These are phyloP conservation scores for Cheilosia vulpina DNA, from an alignment of 2,888 invertebrate species.

Conservation along the genomic window DNA sequence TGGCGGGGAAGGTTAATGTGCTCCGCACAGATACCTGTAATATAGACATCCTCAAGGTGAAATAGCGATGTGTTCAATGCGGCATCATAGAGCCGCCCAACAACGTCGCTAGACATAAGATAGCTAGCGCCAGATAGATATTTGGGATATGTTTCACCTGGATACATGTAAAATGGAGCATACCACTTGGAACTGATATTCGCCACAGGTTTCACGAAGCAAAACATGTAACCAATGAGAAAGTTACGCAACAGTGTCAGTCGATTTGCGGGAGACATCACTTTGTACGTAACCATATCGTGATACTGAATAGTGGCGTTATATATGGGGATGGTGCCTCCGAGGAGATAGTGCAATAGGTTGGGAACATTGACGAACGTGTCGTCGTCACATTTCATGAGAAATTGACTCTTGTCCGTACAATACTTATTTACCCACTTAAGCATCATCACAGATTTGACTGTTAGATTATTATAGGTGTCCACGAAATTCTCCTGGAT, in stretches of 20 bases:
- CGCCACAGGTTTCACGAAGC: slow-evolving; percentile 89
- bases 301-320: slow-evolving; percentile 82
- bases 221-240: slow-evolving; percentile 91
- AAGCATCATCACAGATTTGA: slow-evolving; percentile 93
- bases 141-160: slow-evolving; percentile 89
- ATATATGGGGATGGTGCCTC: slow-evolving; percentile 83
- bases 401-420: slow-evolving; percentile 85
- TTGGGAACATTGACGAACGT: slow-evolving; percentile 92
- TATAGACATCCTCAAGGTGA: slow-evolving; percentile 91
- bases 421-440: slow-evolving; percentile 91
- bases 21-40: slow-evolving; percentile 90
- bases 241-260: slow-evolving; percentile 84
- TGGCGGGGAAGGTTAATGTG: slow-evolving; percentile 86
- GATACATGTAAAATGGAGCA: slow-evolving; percentile 91
- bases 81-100: slow-evolving; percentile 87
- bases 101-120: slow-evolving; percentile 88
- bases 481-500: slow-evolving; percentile 93
- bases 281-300: slow-evolving; percentile 79
- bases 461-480: slow-evolving; percentile 93
- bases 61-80: slow-evolving; percentile 88
- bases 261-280: slow-evolving; percentile 79
- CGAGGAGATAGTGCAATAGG: slow-evolving; percentile 85
- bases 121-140: slow-evolving; percentile 94
- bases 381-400: slow-evolving; percentile 94
- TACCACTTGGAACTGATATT: slow-evolving; percentile 92